Conservation (phyloP, 2,113 vertebrate species). For the Sceloporus undulatus region DNA sequence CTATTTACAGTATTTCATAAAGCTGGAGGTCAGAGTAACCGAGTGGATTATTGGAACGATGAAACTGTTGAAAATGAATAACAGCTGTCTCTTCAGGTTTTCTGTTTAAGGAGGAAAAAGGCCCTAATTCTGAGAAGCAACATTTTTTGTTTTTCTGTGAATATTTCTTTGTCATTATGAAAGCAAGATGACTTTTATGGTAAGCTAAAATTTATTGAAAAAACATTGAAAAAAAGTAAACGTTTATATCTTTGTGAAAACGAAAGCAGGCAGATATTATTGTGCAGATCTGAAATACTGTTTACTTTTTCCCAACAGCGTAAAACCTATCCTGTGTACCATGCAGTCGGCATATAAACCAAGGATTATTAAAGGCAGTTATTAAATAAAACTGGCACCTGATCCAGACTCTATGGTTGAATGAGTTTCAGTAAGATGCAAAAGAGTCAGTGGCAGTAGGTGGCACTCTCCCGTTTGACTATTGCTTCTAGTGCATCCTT, state of each 20-base stretch:
- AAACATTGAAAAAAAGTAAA: background rate
- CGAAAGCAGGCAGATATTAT: background rate
- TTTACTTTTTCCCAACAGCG: background rate
- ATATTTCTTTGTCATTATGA: conserved; percentile 11
- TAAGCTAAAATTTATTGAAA: conserved; percentile 2
- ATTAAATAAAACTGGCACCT: background rate
- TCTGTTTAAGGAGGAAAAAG: background rate
- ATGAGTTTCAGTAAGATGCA: background rate
- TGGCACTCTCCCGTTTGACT: background rate
- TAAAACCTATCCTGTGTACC: background rate
- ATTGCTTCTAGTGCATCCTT: background rate
- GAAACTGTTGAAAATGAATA: background rate
- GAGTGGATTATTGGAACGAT: background rate
- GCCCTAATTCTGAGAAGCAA: background rate
- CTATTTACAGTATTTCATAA: conserved; percentile 12
- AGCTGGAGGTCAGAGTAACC: conserved; percentile 5
- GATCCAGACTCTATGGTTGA: background rate
- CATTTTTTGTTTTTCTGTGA: background rate
- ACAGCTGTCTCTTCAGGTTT: conserved; percentile 28
- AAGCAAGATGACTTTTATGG: conserved; percentile 6
- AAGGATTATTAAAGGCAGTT: background rate
- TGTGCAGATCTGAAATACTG: background rate
- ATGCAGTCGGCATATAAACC: background rate
- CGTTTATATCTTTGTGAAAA: background rate
- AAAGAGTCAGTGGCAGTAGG: background rate